Evolutionary conservation across 2,113 vertebrate genomes (phyloP), one percentile per base, ranked within the genome.

Genomic region (Danionella cerebrum): DNA sequence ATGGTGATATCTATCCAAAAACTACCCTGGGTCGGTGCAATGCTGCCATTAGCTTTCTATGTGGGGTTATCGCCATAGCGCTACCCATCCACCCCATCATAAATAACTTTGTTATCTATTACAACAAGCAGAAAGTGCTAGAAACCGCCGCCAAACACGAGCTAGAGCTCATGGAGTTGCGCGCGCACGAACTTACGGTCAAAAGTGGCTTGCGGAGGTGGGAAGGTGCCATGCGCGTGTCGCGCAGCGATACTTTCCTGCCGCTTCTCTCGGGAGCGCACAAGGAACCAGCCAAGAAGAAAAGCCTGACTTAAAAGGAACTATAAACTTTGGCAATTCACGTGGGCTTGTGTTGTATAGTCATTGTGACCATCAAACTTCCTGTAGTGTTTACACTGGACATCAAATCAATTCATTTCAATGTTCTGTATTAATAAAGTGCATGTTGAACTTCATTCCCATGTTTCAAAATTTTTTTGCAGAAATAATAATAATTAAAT

Each of bases 21-120:
- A 98, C 95, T 66, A 93, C 93, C 0, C 84, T 98, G n/a, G 96
- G 96, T 44, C 93, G 95, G 73, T 89, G 97, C 76, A 98, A 98
- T 9, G 96, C 94, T 0, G 95, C 96, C 48, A 90, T 97, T 72
- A 98, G 95, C 86, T 98, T 98, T 74, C 86, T 98, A 39, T 98
- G 96, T 0, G 96, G 96, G 7, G 94, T 98, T 39, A 96, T 98
- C 16, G 95, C 96, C 0, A 98, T 98, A 0, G 95, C 96, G 0
- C 76, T 98, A 60, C 96, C 96, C 51, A 98, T 98, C 75, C 96
- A 98, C 55, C 96, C 96, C 55, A 98, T 98, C 74, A 98, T 98
- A 42, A 98, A 98, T 65, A 98, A 98, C 85, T 98, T 98, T 71
- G 94, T 98, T 35, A 83, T 93, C 25, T 97, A 94, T 76, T 98